phyloP scores from a whole-genome alignment of 30 jellyfish, hydroid and myxozoan genomes.

The Haliclystus octoradiatus region DNA sequence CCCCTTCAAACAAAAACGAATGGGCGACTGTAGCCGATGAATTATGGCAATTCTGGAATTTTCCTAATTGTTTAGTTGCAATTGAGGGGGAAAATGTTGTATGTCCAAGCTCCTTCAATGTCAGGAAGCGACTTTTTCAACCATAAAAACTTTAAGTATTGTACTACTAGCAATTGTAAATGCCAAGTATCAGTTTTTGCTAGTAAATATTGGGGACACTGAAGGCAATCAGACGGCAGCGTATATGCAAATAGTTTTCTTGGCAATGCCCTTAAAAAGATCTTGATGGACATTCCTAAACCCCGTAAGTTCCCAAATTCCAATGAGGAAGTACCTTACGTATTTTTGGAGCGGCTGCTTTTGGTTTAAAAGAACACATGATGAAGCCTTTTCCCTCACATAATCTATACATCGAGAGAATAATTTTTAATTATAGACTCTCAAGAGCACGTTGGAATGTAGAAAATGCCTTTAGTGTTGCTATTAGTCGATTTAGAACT shows the following conservation, averaged over 20 bases:
- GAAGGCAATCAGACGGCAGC: slow-evolving; percentile 47
- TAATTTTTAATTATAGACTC: slow-evolving; percentile 31
- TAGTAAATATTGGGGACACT: slow-evolving; percentile 39
- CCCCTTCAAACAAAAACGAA: no score
- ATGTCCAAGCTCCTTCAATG: slow-evolving; percentile 46
- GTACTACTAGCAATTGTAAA: slow-evolving; percentile 27
- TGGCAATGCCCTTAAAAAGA: slow-evolving; percentile 29
- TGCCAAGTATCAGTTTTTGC: slow-evolving; percentile 21
- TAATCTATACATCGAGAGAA: slow-evolving; percentile 24
- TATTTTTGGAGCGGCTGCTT: slow-evolving; percentile 27
- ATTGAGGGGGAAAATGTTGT: slow-evolving; percentile 44
- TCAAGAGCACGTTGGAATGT: slow-evolving; percentile 44
- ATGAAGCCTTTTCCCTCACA: slow-evolving; percentile 41
- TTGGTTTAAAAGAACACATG: slow-evolving; percentile 33
- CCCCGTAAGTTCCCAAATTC: slow-evolving; percentile 20
- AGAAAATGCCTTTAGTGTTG: slow-evolving; percentile 55
- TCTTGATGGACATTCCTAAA: slow-evolving; percentile 8
- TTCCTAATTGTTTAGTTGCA: slow-evolving; percentile 47
- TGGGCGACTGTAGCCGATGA: no score
- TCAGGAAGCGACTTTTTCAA: slow-evolving; percentile 35
- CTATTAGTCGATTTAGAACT: slow-evolving; percentile 41
- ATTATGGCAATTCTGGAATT: slow-evolving; percentile 28
- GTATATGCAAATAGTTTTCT: slow-evolving; percentile 38
- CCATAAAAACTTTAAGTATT: slow-evolving; percentile 31
- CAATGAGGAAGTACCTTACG: slow-evolving; percentile 11